Evolutionary conservation across 1,140 invertebrate genomes (phyloP).

Genomic region (Halictus rubicundus): DNA sequence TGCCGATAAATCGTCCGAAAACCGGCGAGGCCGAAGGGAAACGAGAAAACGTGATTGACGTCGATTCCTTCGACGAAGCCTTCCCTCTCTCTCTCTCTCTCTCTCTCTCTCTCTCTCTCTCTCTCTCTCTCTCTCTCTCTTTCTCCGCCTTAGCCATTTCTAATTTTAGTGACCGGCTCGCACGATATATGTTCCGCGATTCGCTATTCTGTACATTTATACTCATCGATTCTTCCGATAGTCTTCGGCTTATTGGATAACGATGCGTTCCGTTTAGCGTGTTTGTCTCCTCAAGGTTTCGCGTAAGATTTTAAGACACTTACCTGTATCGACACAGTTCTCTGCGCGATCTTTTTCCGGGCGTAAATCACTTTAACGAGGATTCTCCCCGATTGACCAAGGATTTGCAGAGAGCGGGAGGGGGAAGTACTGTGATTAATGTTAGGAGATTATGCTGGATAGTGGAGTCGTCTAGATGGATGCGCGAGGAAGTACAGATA

Average conservation of each 20-base stretch:
- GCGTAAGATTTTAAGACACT: not conserved
- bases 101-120: not conserved
- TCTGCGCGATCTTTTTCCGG: not conserved
- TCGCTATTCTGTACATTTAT: not conserved
- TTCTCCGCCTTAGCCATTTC: not conserved
- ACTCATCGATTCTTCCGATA: slow-evolving; percentile 9
- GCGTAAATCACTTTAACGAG: not conserved
- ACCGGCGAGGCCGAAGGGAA: not conserved
- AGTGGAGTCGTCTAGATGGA: no score
- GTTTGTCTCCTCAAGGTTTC: not conserved
- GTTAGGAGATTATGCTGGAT: no score
- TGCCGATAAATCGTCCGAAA: slow-evolving; percentile 45
- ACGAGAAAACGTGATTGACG: slow-evolving; percentile 19
- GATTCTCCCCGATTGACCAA: not conserved
- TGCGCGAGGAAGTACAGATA: no score
- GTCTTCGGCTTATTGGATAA: not conserved
- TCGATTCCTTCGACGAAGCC: not conserved
- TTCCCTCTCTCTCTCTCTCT: not conserved
- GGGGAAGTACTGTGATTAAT: not conserved
- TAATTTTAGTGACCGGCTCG: slow-evolving; percentile 26
- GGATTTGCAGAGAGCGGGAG: not conserved
- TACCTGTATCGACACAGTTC: not conserved
- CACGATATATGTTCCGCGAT: slow-evolving; percentile 13
- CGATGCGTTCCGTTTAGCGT: not conserved
- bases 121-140: not conserved